phyloP scores from a whole-genome alignment of 2,888 invertebrate genomes.

The Drosophila prostipennis region DNA sequence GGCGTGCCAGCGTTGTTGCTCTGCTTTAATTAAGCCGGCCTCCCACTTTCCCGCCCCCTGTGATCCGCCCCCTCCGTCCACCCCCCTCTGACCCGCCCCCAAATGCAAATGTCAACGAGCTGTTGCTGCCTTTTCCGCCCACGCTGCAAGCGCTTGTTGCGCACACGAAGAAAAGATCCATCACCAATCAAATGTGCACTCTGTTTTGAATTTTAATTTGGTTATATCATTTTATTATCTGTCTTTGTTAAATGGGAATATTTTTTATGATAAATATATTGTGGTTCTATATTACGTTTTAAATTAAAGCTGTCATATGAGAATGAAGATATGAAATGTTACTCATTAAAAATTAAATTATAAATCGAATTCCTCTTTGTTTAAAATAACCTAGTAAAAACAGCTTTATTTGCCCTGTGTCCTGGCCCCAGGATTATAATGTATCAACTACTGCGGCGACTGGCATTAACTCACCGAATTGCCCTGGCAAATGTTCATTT shows the following conservation, averaged over 20 bases:
- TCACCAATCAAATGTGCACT: slow-evolving; percentile 3
- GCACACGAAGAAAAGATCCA: slow-evolving; percentile 42
- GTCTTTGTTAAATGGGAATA: too few relatives aligned
- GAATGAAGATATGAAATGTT: too few relatives aligned
- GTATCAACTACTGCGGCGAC: background rate
- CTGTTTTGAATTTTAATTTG: background rate
- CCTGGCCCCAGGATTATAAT: slow-evolving; percentile 2
- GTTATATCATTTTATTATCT: too few relatives aligned
- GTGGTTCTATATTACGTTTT: too few relatives aligned
- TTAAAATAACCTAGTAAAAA: too few relatives aligned
- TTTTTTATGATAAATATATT: too few relatives aligned
- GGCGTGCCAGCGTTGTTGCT: slow-evolving; percentile 65
- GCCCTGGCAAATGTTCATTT: background rate
- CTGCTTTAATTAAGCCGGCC: slow-evolving; percentile 67
- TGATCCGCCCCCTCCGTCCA: background rate
- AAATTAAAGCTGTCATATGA: too few relatives aligned
- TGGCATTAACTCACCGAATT: slow-evolving; percentile 29
- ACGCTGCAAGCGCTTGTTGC: slow-evolving; percentile 42
- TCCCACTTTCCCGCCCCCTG: slow-evolving; percentile 2
- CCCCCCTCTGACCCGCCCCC: slow-evolving; percentile 16
- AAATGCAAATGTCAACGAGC: slow-evolving; percentile 70
- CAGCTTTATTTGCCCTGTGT: too few relatives aligned
- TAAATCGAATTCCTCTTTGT: too few relatives aligned
- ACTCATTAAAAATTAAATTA: too few relatives aligned
- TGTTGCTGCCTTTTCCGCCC: slow-evolving; percentile 18